Conservation (phyloP, 2,113 vertebrate genomes). For the Pogonocichla stellata region DNA sequence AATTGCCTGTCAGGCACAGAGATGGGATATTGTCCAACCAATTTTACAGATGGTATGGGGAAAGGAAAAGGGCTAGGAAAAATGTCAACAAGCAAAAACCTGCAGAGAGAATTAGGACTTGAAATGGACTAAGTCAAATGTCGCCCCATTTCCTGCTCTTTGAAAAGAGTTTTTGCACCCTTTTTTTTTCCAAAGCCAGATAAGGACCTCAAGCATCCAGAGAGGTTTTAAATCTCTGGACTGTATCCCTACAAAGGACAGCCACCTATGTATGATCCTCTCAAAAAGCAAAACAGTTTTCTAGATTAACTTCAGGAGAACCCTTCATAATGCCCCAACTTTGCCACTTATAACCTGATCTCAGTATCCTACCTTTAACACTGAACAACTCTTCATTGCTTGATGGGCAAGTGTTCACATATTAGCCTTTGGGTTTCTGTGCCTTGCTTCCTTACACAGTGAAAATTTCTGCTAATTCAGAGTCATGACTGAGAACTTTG, state of each 20-base stretch:
- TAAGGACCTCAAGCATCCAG: neutral
- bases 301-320: neutral
- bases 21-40: neutral
- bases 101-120: neutral
- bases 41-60: neutral
- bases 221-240: neutral
- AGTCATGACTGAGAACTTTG: neutral
- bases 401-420: neutral
- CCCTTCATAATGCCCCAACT: neutral
- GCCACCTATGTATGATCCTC: neutral
- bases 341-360: neutral
- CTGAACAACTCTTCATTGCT: neutral
- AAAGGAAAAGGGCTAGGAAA: neutral
- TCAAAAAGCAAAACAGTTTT: neutral
- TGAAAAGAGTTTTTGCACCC: neutral
- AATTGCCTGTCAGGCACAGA: conserved; percentile 1
- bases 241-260: neutral
- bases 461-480: neutral
- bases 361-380: neutral
- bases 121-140: neutral
- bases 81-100: neutral
- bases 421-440: neutral
- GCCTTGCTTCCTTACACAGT: neutral
- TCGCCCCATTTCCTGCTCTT: neutral
- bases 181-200: neutral